phyloP scores from a whole-genome alignment of 92 coral and sea anemone species.

The Porites cylindrica region DNA sequence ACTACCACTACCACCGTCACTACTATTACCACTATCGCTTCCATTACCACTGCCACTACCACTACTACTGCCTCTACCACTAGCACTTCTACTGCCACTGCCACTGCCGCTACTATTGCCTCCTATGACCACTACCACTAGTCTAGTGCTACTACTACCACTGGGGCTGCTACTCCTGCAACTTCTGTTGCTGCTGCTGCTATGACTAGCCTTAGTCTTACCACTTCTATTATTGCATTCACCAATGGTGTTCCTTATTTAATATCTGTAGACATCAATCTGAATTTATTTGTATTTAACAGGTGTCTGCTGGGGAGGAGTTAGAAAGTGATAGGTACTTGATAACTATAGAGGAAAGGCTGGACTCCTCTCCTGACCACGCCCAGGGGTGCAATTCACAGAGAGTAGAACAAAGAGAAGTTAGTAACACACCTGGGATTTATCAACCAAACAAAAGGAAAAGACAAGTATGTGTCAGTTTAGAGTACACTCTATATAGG shows the following conservation, averaged over 20 bases:
- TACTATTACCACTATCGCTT: not conserved
- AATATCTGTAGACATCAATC: too few species aligned
- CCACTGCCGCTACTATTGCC: constrained; percentile 1
- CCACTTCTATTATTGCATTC: not conserved
- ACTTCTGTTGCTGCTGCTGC: not conserved
- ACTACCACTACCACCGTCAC: not conserved
- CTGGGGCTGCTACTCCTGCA: not conserved
- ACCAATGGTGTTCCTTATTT: too few species aligned
- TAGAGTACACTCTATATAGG: not conserved
- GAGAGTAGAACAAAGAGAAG: not conserved
- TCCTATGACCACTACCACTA: too few species aligned
- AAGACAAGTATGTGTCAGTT: constrained; percentile 25
- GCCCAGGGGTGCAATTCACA: not conserved
- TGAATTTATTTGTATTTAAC: not conserved
- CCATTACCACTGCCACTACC: not conserved
- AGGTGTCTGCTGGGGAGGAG: constrained; percentile 86
- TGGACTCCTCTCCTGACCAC: constrained; percentile 9
- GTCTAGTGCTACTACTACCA: too few species aligned
- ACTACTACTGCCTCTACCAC: not conserved
- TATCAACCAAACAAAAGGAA: constrained; percentile 26
- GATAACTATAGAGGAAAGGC: constrained; percentile 81
- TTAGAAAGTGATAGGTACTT: constrained; percentile 93
- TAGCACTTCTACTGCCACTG: not conserved
- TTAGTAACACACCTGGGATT: not conserved
- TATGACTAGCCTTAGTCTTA: not conserved